Conservation (phyloP, 1,140 invertebrate genomes). For the Halesus radiatus region DNA sequence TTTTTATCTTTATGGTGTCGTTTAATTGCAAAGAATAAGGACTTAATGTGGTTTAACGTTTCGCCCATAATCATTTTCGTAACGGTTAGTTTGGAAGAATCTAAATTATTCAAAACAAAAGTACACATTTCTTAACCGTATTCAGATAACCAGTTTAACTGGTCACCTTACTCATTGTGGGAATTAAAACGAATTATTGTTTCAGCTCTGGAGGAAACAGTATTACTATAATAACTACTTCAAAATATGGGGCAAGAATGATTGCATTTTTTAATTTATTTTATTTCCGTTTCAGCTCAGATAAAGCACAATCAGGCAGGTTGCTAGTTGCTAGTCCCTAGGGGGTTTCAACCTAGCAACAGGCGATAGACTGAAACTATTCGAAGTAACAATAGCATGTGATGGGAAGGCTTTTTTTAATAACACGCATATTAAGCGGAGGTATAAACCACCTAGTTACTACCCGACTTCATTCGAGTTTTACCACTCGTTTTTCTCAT, state of each 20-base stretch:
- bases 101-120: slow-evolving; percentile 26
- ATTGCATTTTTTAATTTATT: not conserved
- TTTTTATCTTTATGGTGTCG: slow-evolving; percentile 32
- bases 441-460: too few species aligned
- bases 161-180: slow-evolving; percentile 8
- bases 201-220: not conserved
- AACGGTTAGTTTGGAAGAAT: not conserved
- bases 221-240: not conserved
- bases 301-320: too few species aligned
- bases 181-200: slow-evolving; percentile 2
- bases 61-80: not conserved
- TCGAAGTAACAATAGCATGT: too few species aligned
- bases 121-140: not conserved
- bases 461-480: too few species aligned
- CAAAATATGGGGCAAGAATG: too few species aligned
- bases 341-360: too few species aligned
- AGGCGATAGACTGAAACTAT: too few species aligned
- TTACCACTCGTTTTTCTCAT: too few species aligned
- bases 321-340: too few species aligned
- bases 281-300: not conserved
- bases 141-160: slow-evolving; percentile 22
- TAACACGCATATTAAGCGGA: too few species aligned
- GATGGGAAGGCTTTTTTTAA: too few species aligned
- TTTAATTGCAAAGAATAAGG: slow-evolving; percentile 18
- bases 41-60: not conserved